Base-by-base conservation (phyloP, 2,888 invertebrate species). In the Tethea ocularis region DNA sequence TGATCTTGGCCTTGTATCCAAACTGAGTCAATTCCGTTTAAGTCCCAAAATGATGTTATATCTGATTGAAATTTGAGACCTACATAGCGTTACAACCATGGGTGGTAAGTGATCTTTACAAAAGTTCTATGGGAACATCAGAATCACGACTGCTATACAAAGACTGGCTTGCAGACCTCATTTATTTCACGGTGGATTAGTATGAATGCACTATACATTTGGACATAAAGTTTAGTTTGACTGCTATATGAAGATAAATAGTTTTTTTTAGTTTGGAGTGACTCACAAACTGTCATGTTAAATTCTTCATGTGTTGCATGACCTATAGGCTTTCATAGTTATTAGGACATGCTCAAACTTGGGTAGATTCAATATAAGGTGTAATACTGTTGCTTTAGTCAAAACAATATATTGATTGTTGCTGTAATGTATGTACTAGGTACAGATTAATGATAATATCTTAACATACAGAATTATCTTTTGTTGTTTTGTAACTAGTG, bases 1-100 rank as follows among this genome's bases (percentile, higher is more conserved):
- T 86, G 86, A 81, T 84, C 80, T 86, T 88, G 84, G 83, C 83
- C 83, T 88, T 88, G 84, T 79, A 62, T 75, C 75, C 75, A 76
- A 78, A 84, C 77, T 84, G 72, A 71, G 71, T 75, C 67, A 75
- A 76, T 74, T 74, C 65, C 76, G 66, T 75, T 71, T 67, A 70
- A 72, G 69, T 68, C 70, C 46, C 57, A 56, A n/a, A 62, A 57
- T 69, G 60, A 72, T 68, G 69, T 75, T 76, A 79, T 71, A 77
- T 74, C 66, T 72, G 71, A 85, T 84, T 80, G 74, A 80, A 73
- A 78, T 76, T 82, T 84, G 77, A 83, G 75, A 77, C 72, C 78
- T 74, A 66, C 82, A 68, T 78, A 78, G 74, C 69, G 73, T 72
- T 72, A 72, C 82, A 74, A 68, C 70, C 57, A 90, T 91, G 87